Percentiles rank a stretch among this genome's conserved stretches.
phyloP scores from a whole-genome alignment of 2,113 vertebrate genomes.

The Xiphias gladius region DNA sequence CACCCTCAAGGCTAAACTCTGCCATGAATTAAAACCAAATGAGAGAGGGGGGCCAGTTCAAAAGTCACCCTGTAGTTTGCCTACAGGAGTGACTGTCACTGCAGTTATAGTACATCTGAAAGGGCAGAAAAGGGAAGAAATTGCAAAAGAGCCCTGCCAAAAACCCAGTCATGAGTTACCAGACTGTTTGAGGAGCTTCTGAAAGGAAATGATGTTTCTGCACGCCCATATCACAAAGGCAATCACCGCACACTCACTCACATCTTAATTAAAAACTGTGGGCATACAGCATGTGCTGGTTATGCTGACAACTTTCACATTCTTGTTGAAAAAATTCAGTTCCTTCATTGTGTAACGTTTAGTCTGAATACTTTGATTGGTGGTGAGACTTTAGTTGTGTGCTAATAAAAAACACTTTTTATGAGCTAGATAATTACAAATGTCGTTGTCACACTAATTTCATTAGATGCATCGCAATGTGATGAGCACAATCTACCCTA shows the following conservation, averaged over 20 bases:
- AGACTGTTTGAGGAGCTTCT: conserved; percentile 55
- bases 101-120: conserved; percentile 42
- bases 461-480: conserved; percentile 35
- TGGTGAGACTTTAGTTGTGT: not conserved
- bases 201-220: conserved; percentile 66
- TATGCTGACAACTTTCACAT: conserved; percentile 45
- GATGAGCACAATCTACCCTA: conserved; percentile 7
- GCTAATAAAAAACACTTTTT: conserved; percentile 13
- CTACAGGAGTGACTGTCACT: conserved; percentile 45
- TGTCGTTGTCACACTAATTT: conserved; percentile 10
- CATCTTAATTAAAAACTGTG: conserved; percentile 72
- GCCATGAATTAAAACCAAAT: conserved; percentile 61
- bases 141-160: conserved; percentile 53
- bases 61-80: conserved; percentile 63
- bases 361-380: not conserved
- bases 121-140: conserved; percentile 30
- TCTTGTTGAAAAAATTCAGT: conserved; percentile 8
- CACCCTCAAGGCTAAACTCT: conserved; percentile 41
- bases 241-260: conserved; percentile 62
- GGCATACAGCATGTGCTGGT: conserved; percentile 35
- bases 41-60: conserved; percentile 56
- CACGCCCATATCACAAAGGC: conserved; percentile 62
- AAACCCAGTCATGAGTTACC: conserved; percentile 53
- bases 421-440: conserved; percentile 35
- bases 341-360: conserved; percentile 15